Percentiles rank a stretch among this genome's conserved stretches.
Evolutionary conservation across 1,140 invertebrate genomes (phyloP).

Genomic region (Archivesica marissinica): DNA sequence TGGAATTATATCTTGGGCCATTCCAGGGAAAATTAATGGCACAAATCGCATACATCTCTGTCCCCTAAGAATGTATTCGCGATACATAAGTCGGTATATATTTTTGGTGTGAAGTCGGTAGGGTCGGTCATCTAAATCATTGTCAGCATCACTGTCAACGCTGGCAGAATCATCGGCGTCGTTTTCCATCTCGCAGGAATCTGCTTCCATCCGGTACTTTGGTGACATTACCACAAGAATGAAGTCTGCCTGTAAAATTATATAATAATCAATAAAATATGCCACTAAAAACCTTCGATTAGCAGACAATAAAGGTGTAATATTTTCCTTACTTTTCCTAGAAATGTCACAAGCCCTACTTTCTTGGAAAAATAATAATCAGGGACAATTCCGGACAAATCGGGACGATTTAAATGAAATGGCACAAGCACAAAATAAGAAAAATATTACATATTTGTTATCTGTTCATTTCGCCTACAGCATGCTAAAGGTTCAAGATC

Average conservation of each 20-base stretch:
- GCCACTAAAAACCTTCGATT: too few relatives aligned
- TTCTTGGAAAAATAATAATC: too few relatives aligned
- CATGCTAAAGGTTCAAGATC: too few relatives aligned
- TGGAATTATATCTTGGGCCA: constrained; percentile 43
- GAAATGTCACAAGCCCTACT: too few relatives aligned
- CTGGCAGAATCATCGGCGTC: constrained; percentile 45
- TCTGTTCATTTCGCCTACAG: too few relatives aligned
- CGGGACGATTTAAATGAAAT: too few relatives aligned
- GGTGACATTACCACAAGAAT: constrained; percentile 57
- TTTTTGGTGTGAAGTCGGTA: constrained; percentile 59
- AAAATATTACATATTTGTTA: too few relatives aligned
- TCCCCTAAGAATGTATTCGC: constrained; percentile 34
- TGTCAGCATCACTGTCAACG: constrained; percentile 50
- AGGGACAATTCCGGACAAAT: too few relatives aligned
- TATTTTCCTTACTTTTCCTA: too few relatives aligned
- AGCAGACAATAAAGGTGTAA: too few relatives aligned
- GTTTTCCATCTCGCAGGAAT: constrained; percentile 43
- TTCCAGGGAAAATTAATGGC: constrained; percentile 55
- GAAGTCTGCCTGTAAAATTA: constrained; percentile 62
- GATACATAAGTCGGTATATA: constrained; percentile 59
- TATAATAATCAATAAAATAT: too few relatives aligned
- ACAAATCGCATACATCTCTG: constrained; percentile 47
- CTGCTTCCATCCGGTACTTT: constrained; percentile 45
- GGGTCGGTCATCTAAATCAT: constrained; percentile 3
- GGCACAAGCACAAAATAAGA: too few relatives aligned